Conservation (phyloP, 2,113 vertebrate genomes). For the Bucco capensis region DNA sequence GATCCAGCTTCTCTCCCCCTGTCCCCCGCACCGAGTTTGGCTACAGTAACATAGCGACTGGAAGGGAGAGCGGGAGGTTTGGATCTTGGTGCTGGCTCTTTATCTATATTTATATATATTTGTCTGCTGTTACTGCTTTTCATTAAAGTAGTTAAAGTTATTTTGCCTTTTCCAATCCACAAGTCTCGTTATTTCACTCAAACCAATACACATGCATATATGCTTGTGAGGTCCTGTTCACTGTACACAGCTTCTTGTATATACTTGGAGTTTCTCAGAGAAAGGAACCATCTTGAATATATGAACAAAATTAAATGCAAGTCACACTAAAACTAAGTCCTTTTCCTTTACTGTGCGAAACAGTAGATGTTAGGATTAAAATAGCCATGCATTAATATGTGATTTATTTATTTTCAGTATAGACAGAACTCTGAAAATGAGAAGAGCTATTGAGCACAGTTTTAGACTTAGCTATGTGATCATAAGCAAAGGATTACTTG, state of each 20-base stretch:
- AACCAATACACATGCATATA: too few species aligned
- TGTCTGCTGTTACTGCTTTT: too few species aligned
- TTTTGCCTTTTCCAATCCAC: too few species aligned
- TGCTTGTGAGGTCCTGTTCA: not conserved
- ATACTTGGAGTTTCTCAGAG: not conserved
- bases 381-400: rapidly evolving
- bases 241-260: not conserved
- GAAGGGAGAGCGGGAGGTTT: too few species aligned
- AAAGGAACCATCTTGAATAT: not conserved
- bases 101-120: too few species aligned
- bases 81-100: too few species aligned
- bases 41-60: too few species aligned
- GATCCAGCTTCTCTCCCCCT: too few species aligned
- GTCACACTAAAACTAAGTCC: not conserved
- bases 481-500: not conserved
- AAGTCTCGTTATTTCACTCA: too few species aligned
- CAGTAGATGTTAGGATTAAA: not conserved
- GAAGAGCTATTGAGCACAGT: not conserved
- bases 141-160: too few species aligned
- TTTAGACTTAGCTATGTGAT: not conserved
- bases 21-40: too few species aligned
- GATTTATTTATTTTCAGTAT: not conserved
- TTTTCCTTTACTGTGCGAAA: not conserved
- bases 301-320: not conserved
- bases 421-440: not conserved